Evolutionary conservation across 2,888 invertebrate genomes (phyloP).

Genomic region (Rhagophthalmus giganteus): DNA sequence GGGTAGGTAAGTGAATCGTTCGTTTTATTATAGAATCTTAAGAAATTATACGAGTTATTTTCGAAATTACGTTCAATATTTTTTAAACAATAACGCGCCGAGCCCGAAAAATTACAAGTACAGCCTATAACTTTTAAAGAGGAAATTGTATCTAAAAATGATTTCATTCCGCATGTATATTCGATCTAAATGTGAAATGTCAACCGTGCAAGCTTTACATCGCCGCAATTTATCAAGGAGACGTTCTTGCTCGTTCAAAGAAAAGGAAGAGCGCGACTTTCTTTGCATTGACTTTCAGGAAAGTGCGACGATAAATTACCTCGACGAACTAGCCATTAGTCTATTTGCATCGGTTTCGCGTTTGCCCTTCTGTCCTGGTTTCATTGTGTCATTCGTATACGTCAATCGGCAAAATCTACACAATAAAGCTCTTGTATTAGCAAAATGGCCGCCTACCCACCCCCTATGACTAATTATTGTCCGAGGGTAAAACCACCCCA

Average conservation of each 20-base stretch:
- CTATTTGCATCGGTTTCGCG: constrained; percentile 48
- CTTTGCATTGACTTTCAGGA: constrained; percentile 52
- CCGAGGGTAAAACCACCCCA: constrained; percentile 48
- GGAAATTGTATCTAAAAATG: constrained; percentile 20
- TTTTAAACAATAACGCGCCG: no score
- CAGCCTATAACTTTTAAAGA: no score
- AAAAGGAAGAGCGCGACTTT: constrained; percentile 50
- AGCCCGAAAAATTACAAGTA: no score
- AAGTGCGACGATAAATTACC: constrained; percentile 53
- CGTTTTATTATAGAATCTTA: no score
- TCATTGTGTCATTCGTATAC: constrained; percentile 32
- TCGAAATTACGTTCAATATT: no score
- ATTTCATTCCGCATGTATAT: constrained; percentile 17
- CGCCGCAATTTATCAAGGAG: constrained; percentile 48
- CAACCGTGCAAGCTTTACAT: constrained; percentile 40
- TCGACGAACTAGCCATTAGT: constrained; percentile 54
- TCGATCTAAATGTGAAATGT: constrained; percentile 33
- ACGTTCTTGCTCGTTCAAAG: constrained; percentile 34
- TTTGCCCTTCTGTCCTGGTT: constrained; percentile 36
- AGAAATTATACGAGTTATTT: no score
- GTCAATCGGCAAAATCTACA: constrained; percentile 34
- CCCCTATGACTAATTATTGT: constrained; percentile 55
- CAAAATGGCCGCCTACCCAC: constrained; percentile 50
- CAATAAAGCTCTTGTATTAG: constrained; percentile 33
- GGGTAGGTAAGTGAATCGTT: no score